A percentile compares a stretch with the other conserved stretches of the same genome.
phyloP scores from a whole-genome alignment of 2,113 vertebrate genomes.

The Daphoenositta chrysoptera region DNA sequence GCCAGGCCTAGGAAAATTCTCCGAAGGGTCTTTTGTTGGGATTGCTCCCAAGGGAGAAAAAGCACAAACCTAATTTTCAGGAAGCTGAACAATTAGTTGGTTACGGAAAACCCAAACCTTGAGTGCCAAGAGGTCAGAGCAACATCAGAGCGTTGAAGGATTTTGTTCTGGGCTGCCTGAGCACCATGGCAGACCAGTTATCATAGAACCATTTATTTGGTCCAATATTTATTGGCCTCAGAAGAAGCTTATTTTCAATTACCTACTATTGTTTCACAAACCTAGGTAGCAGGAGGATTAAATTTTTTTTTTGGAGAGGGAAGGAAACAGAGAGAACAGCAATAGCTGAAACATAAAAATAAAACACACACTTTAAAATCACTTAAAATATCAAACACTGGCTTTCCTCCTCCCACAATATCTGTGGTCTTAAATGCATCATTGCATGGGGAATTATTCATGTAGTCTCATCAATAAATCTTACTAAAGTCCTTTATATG shows the following conservation, averaged over 20 bases:
- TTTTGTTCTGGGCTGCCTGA: neutral
- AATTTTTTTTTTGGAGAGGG: neutral
- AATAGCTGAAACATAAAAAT: neutral
- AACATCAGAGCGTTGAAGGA: fast-evolving
- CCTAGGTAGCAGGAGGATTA: neutral
- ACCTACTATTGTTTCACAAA: neutral
- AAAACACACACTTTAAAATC: neutral
- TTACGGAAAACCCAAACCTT: neutral
- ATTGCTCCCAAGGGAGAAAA: neutral
- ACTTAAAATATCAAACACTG: neutral
- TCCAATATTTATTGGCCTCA: neutral
- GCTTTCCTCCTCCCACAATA: neutral
- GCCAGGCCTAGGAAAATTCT: neutral
- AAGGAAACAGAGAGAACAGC: neutral
- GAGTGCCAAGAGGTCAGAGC: neutral
- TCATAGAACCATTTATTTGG: neutral
- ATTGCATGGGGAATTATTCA: conserved; percentile 37
- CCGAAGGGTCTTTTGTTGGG: neutral
- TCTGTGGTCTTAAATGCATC: conserved; percentile 15
- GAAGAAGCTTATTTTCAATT: neutral
- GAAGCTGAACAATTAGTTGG: conserved; percentile 34
- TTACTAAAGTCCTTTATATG: conserved; percentile 12
- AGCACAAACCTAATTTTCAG: neutral
- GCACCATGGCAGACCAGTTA: neutral
- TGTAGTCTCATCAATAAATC: conserved; percentile 45